Conservation (phyloP, 2,113 vertebrate genomes). For the Elanoides forficatus region DNA sequence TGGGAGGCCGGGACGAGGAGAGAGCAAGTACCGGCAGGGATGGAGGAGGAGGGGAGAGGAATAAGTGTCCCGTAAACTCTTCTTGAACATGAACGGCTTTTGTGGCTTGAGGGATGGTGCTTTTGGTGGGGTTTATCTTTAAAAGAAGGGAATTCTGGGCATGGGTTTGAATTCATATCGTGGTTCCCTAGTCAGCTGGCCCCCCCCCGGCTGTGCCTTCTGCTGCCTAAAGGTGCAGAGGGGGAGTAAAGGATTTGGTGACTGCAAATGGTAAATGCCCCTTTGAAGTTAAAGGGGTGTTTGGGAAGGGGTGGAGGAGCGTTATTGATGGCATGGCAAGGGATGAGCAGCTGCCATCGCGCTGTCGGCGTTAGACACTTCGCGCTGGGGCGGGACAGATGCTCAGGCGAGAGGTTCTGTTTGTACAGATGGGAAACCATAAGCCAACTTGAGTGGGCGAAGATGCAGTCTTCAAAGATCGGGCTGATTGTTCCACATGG, state of each 20-base stretch:
- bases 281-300: too few species aligned
- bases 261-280: not conserved
- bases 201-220: fast-evolving
- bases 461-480: constrained; percentile 58
- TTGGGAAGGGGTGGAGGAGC: not conserved
- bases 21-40: not conserved
- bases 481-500: constrained; percentile 58
- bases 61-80: too few species aligned
- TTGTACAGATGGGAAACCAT: not conserved
- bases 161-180: fast-evolving
- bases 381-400: fast-evolving
- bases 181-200: not conserved
- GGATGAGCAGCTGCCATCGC: not conserved
- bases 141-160: not conserved
- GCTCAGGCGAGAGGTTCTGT: not conserved
- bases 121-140: not conserved
- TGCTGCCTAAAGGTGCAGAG: not conserved
- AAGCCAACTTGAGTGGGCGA: not conserved
- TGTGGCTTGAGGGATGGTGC: fast-evolving
- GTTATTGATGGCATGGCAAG: not conserved
- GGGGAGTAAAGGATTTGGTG: not conserved
- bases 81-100: not conserved
- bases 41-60: not conserved
- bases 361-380: fast-evolving
- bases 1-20: not conserved